These are phyloP conservation scores for Amblyraja radiata DNA, from an alignment of 2,797 vertebrate genomes.

Conservation along the genomic window DNA sequence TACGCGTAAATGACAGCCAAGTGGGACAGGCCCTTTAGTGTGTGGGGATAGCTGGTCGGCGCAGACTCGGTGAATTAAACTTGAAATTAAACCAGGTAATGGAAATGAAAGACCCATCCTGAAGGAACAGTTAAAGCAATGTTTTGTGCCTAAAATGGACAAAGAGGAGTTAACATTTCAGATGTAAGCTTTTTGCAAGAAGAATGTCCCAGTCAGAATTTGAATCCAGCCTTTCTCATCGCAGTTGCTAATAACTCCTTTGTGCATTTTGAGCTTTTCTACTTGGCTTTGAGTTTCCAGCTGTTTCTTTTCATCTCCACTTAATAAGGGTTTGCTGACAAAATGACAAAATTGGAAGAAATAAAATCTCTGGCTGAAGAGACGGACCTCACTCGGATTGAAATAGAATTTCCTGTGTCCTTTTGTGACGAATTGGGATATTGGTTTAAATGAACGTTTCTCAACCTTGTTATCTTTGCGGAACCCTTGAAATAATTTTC, in stretches of 20 bases:
- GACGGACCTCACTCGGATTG: neutral
- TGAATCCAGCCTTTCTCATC: neutral
- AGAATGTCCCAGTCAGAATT: neutral
- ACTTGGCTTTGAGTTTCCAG: neutral
- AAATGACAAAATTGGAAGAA: neutral
- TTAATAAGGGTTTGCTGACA: neutral
- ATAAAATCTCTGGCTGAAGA: neutral
- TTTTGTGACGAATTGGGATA: too few relatives aligned
- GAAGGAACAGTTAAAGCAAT: neutral
- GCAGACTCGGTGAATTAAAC: too few relatives aligned
- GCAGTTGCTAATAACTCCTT: neutral
- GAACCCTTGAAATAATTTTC: too few relatives aligned
- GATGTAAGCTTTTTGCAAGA: neutral
- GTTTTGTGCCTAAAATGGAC: neutral
- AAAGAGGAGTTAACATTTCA: neutral
- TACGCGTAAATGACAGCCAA: too few relatives aligned
- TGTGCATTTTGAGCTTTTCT: neutral
- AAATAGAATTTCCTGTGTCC: neutral
- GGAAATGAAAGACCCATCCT: neutral
- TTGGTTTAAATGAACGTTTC: too few relatives aligned
- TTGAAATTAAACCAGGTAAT: too few relatives aligned
- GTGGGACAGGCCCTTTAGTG: too few relatives aligned
- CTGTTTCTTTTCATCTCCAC: neutral
- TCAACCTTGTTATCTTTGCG: too few relatives aligned
- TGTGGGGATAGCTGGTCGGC: too few relatives aligned